These are phyloP conservation scores for Tolypeutes matacus DNA, from an alignment of 2,797 vertebrate genomes.

Conservation along the genomic window DNA sequence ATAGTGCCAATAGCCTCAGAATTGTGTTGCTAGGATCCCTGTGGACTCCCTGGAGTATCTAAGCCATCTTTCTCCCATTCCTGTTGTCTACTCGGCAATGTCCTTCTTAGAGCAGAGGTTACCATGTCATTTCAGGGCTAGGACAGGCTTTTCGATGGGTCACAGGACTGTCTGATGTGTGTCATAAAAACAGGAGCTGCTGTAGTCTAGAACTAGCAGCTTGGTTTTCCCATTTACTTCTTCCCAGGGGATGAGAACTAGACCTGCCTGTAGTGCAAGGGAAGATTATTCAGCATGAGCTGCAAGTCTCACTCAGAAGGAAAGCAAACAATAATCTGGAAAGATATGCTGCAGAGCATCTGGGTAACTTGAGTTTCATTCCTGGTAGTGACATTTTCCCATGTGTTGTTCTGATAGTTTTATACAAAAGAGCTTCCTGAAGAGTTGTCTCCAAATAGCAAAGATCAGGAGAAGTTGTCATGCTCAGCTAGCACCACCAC, in stretches of 20 bases:
- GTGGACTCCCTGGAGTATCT: constrained; percentile 70
- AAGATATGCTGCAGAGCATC: constrained; percentile 62
- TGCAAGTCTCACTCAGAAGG: constrained; percentile 71
- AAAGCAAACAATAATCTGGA: constrained; percentile 76
- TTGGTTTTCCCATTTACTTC: constrained; percentile 73
- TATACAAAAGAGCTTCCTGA: constrained; percentile 69
- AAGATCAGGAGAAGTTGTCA: constrained; percentile 65
- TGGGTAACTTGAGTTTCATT: constrained; percentile 14
- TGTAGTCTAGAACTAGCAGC: constrained; percentile 52
- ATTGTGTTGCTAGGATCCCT: constrained; percentile 61
- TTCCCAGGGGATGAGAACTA: constrained; percentile 68
- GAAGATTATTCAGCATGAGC: constrained; percentile 75
- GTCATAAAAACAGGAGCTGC: constrained; percentile 59
- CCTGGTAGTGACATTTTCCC: constrained; percentile 66
- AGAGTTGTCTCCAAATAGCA: constrained; percentile 55
- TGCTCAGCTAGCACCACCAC: constrained; percentile 59
- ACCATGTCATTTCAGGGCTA: neutral
- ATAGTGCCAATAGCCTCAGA: constrained; percentile 45
- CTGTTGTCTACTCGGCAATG: constrained; percentile 59
- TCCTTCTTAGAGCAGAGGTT: constrained; percentile 76
- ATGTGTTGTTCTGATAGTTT: constrained; percentile 61
- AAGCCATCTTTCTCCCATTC: constrained; percentile 71
- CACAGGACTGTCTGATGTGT: constrained; percentile 54
- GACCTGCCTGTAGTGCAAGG: constrained; percentile 66
- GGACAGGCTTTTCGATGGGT: constrained; percentile 73